Percentiles rank a stretch among this genome's conserved stretches.
phyloP scores from a whole-genome alignment of 2,113 vertebrate genomes.

The Prunella himalayana region DNA sequence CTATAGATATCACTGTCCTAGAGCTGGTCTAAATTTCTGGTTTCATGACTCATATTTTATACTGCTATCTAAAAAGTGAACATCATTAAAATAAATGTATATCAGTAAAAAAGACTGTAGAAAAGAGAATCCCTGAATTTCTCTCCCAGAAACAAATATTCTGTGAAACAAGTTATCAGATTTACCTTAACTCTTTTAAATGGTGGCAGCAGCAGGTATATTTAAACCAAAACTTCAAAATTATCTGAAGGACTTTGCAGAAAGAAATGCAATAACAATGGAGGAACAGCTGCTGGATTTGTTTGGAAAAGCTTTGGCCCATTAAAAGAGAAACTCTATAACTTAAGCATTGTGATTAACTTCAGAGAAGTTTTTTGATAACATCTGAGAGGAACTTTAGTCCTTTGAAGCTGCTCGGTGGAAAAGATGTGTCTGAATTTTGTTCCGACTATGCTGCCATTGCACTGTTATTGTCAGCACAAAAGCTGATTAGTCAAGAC shows the following conservation, averaged over 20 bases:
- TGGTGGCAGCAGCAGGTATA: background rate
- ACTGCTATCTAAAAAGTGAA: background rate
- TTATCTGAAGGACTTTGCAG: background rate
- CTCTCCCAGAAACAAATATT: background rate
- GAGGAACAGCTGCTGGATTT: background rate
- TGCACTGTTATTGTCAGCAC: background rate
- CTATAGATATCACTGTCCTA: background rate
- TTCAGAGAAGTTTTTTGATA: slow-evolving; percentile 15
- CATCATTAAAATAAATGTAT: background rate
- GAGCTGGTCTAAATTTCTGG: background rate
- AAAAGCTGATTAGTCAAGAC: background rate
- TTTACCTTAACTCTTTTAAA: background rate
- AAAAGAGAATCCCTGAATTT: background rate
- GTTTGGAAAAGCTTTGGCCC: background rate
- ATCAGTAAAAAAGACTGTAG: background rate
- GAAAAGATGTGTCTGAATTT: background rate
- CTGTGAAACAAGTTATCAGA: background rate
- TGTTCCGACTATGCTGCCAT: background rate
- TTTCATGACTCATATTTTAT: background rate
- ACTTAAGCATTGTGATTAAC: background rate
- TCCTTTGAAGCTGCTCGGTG: background rate
- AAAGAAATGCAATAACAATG: background rate
- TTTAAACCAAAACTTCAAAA: background rate
- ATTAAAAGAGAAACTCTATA: background rate
- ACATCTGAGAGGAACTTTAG: background rate